Percentiles rank a stretch among this genome's conserved stretches.
phyloP scores from a whole-genome alignment of 2,113 vertebrate genomes.

The Polyodon spathula region DNA sequence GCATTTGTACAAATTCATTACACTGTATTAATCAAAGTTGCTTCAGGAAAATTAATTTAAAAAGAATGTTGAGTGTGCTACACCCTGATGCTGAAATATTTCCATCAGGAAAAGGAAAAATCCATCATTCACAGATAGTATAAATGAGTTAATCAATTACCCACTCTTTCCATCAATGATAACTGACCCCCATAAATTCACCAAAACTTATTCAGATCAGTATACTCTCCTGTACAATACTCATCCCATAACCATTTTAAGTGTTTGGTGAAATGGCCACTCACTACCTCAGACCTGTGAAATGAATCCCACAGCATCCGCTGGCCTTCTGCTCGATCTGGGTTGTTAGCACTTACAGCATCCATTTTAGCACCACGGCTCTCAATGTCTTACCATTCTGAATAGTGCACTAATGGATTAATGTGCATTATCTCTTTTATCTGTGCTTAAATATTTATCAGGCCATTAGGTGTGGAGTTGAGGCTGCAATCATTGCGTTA shows the following conservation, averaged over 20 bases:
- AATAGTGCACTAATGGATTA: conserved; percentile 65
- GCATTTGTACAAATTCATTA: no score
- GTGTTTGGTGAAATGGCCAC: conserved; percentile 1
- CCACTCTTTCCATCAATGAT: no score
- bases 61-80: no score
- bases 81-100: no score
- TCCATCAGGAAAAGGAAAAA: no score
- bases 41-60: no score
- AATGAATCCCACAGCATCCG: conserved; percentile 22
- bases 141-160: background rate
- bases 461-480: conserved; percentile 60
- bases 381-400: conserved; percentile 11
- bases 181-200: background rate
- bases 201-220: background rate
- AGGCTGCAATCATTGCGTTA: conserved; percentile 34
- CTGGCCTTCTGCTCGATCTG: conserved; percentile 35
- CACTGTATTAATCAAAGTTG: no score
- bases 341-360: conserved; percentile 47
- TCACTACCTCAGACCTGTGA: background rate
- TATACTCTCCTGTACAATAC: background rate
- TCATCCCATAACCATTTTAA: background rate
- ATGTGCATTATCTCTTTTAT: conserved; percentile 62
- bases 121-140: no score
- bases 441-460: conserved; percentile 85
- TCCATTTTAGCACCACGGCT: conserved; percentile 41